phyloP scores from a whole-genome alignment of 2,797 vertebrate species.

The Salarias fasciatus region DNA sequence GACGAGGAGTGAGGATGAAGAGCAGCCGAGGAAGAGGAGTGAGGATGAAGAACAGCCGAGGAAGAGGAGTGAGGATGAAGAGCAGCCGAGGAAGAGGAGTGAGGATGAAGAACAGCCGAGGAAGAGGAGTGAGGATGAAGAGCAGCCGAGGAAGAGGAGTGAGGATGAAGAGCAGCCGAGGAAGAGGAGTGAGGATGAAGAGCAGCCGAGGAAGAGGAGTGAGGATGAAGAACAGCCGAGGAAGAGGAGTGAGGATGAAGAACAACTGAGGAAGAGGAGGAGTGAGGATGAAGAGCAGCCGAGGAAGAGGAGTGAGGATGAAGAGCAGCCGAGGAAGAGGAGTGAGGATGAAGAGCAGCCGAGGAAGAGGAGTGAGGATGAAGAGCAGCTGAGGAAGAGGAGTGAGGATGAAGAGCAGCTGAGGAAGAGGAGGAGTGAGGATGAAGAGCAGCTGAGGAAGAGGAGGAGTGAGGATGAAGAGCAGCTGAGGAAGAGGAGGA shows the following conservation, averaged over 20 bases:
- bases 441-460: not conserved
- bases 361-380: not conserved
- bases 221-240: not conserved
- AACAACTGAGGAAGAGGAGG: not conserved
- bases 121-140: not conserved
- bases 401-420: not conserved
- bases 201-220: not conserved
- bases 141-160: not conserved
- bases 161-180: not conserved
- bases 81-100: not conserved
- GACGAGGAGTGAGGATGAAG: not conserved
- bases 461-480: not conserved
- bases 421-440: not conserved
- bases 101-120: not conserved
- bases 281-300: constrained; percentile 10
- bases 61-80: not conserved
- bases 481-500: not conserved
- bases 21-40: not conserved
- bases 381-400: not conserved
- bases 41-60: not conserved
- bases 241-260: not conserved
- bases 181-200: not conserved
- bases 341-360: not conserved
- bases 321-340: not conserved
- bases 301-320: not conserved